Evolutionary conservation across 2,888 invertebrate genomes (phyloP), one percentile per base, ranked within the genome.

Genomic region (Dinocampus coccinellae): DNA sequence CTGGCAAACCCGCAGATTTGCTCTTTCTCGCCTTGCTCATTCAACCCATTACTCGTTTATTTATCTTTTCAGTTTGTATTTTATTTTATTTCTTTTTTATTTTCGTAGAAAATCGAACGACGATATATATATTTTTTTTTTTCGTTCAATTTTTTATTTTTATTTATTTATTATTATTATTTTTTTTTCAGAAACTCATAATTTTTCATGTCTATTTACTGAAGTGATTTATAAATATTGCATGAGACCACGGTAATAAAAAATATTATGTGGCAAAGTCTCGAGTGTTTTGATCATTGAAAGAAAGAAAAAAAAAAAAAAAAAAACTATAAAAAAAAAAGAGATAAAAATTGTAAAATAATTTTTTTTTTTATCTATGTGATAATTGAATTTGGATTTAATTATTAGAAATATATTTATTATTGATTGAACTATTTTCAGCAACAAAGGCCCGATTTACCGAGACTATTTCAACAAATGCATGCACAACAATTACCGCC

Each of bases 391-490:
- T n/a, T n/a, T n/a, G n/a, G n/a, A 29, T 29, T 29, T 29, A 29
- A 29, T 4, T 29, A 29, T 29, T 29, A 29, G 3, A 29, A 4
- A 4, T 29, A n/a, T n/a, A 29, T 4, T 29, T 29, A 3, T 4
- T 4, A 29, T 4, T 3, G 3, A 29, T 29, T 29, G 3, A 7
- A 29, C 7, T 29, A 29, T 29, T 90, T 91, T 72, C 91, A 95
- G 94, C 95, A 95, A 92, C 95, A 95, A 89, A 91, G 95, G 88
- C 94, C 94, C 72, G 95, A 95, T 87, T 89, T 95, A 81, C 95
- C 95, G 36, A 91, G 95, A 88, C 88, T 94, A 76, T 90, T 96
- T 88, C 97, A 97, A 89, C 97, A 97, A 89, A 96, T 97, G 95
- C 97, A 97, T 88, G 96, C 95, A 39, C 96, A 96, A 82, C 93